These are phyloP conservation scores for Cyclophora punctaria DNA, from an alignment of 2,888 invertebrate genomes.

Conservation along the genomic window DNA sequence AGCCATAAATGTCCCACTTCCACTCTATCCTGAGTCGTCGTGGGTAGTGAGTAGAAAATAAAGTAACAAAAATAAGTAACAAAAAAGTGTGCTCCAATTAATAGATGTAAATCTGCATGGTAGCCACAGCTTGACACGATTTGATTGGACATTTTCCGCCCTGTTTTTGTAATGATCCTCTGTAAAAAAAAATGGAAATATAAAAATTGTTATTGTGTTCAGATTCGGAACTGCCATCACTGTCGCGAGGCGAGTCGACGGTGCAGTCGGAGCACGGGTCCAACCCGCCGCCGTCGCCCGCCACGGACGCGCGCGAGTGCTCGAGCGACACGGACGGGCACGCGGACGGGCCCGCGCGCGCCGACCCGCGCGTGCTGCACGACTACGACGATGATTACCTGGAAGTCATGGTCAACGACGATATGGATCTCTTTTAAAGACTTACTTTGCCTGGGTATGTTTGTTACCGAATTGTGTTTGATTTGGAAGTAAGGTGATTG, in stretches of 20 bases:
- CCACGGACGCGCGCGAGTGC: slow-evolving; percentile 80
- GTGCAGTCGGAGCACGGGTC: slow-evolving; percentile 75
- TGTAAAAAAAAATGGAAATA: background rate
- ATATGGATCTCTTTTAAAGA: slow-evolving; percentile 81
- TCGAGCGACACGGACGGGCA: slow-evolving; percentile 78
- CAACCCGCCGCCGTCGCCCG: slow-evolving; percentile 89
- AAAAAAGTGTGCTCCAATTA: too few relatives aligned
- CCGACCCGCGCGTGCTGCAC: slow-evolving; percentile 40
- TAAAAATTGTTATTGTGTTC: slow-evolving; percentile 2
- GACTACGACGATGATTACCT: slow-evolving; percentile 80
- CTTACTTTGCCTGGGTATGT: too few relatives aligned
- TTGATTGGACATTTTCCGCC: too few relatives aligned
- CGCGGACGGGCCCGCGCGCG: slow-evolving; percentile 44
- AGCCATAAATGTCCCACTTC: too few relatives aligned
- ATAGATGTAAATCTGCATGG: too few relatives aligned
- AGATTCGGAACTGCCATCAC: slow-evolving; percentile 78
- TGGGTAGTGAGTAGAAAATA: too few relatives aligned
- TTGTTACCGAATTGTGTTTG: too few relatives aligned
- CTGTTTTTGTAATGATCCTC: too few relatives aligned
- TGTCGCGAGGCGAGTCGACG: slow-evolving; percentile 77
- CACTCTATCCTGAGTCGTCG: too few relatives aligned
- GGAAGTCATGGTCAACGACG: slow-evolving; percentile 80
- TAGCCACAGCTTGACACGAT: too few relatives aligned
- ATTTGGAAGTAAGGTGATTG: too few relatives aligned
- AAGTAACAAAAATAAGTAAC: too few relatives aligned